These are phyloP conservation scores for Chiridota heheva DNA, from an alignment of 35 echinoderm and acorn worm genomes.

Conservation along the genomic window DNA sequence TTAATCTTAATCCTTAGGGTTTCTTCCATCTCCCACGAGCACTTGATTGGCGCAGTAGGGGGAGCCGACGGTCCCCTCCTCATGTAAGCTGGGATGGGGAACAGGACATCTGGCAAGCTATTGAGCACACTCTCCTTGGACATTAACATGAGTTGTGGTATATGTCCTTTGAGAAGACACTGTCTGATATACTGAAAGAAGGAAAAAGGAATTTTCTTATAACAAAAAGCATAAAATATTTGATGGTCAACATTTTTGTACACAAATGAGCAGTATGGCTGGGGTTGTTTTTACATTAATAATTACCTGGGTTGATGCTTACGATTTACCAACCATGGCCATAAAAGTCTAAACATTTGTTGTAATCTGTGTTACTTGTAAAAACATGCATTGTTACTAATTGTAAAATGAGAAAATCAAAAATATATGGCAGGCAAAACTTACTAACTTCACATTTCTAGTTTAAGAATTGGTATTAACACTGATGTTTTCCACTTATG, in stretches of 20 bases:
- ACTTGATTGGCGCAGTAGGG: constrained; percentile 43
- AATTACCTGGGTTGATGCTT: no score
- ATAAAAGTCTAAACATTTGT: no score
- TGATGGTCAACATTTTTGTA: background rate
- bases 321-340: no score
- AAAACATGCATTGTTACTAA: no score
- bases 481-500: no score
- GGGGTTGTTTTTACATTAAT: no score
- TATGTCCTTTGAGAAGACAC: constrained; percentile 71
- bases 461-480: no score
- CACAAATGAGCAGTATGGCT: no score
- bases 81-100: constrained; percentile 91
- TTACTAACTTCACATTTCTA: no score
- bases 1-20: constrained; percentile 80
- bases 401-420: no score
- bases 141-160: constrained; percentile 95
- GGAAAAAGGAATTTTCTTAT: background rate
- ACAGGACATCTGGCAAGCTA: constrained; percentile 78
- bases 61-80: constrained; percentile 61
- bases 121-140: constrained; percentile 91
- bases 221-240: background rate
- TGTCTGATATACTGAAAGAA: constrained; percentile 82
- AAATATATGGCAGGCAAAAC: no score
- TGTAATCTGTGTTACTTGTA: no score
- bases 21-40: constrained; percentile 76